Percentiles rank a stretch among this genome's conserved stretches.
Conservation (phyloP, 92 coral and sea anemone genomes). For the Nematostella vectensis region DNA sequence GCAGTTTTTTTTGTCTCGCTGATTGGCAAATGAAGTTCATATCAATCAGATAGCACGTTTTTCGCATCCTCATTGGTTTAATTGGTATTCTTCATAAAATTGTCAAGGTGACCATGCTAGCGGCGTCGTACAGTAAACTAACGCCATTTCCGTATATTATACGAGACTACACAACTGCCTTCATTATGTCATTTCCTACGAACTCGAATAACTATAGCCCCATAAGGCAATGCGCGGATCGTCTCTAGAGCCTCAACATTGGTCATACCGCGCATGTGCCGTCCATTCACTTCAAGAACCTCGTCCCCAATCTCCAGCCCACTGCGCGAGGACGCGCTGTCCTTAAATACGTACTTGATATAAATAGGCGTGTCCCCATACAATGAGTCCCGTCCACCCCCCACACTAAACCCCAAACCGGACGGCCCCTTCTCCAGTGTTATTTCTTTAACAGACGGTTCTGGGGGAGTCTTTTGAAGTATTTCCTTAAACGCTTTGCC, state of each 20-base stretch:
- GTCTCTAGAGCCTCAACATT: slow-evolving; percentile 83
- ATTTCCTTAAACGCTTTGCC: slow-evolving; percentile 58
- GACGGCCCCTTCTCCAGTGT: slow-evolving; percentile 74
- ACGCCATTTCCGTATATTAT: too few species aligned
- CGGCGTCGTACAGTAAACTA: too few species aligned
- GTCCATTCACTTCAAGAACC: slow-evolving; percentile 89
- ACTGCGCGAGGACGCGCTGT: slow-evolving; percentile 59
- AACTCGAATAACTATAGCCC: slow-evolving; percentile 8
- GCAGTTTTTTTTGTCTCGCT: too few species aligned
- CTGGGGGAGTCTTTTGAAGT: slow-evolving; percentile 47
- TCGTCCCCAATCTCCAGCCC: slow-evolving; percentile 85
- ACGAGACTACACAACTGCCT: too few species aligned
- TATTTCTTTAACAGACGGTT: slow-evolving; percentile 55
- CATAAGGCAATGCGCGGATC: slow-evolving; percentile 73
- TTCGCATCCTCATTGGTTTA: too few species aligned
- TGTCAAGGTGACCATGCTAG: too few species aligned
- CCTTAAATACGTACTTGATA: slow-evolving; percentile 74
- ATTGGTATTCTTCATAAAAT: too few species aligned
- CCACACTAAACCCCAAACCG: slow-evolving; percentile 88
- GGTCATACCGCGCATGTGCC: slow-evolving; percentile 65
- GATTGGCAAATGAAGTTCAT: too few species aligned
- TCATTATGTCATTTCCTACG: neutral
- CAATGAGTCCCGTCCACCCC: slow-evolving; percentile 91
- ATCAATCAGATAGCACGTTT: too few species aligned
- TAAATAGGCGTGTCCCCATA: slow-evolving; percentile 96